Evolutionary conservation across 2,888 invertebrate genomes (phyloP).

Genomic region (Meiosimyza decipiens): DNA sequence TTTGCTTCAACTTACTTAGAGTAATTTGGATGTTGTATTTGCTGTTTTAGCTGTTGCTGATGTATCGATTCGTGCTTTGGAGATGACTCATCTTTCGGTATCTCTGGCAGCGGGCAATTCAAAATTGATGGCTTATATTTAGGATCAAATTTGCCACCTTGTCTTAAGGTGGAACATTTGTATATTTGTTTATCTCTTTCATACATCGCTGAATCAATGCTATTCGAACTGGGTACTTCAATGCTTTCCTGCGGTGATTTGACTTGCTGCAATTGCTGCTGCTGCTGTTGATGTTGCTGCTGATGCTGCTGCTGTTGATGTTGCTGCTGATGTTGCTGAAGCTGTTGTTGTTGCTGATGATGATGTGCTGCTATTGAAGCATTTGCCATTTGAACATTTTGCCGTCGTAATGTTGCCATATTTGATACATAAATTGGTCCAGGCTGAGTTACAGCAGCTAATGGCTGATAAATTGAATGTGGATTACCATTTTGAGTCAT

Average conservation of each 20-base stretch:
- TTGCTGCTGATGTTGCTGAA: constrained; percentile 51
- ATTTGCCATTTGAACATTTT: constrained; percentile 58
- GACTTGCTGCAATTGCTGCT: constrained; percentile 45
- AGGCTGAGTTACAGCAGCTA: constrained; percentile 58
- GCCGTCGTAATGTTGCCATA: constrained; percentile 63
- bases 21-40: constrained; percentile 54
- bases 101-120: constrained; percentile 67
- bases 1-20: constrained; percentile 60
- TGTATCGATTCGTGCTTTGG: constrained; percentile 62
- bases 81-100: constrained; percentile 66
- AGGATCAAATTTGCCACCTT: constrained; percentile 67
- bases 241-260: constrained; percentile 55
- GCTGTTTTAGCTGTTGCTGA: constrained; percentile 53
- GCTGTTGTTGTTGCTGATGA: constrained; percentile 45
- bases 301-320: constrained; percentile 49
- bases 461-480: constrained; percentile 63
- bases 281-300: constrained; percentile 48
- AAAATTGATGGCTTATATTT: constrained; percentile 67
- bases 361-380: constrained; percentile 60
- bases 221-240: constrained; percentile 58
- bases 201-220: constrained; percentile 64
- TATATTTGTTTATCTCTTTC: constrained; percentile 67
- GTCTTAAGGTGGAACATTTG: constrained; percentile 66
- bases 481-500: constrained; percentile 61
- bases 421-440: constrained; percentile 63